Base-by-base conservation (phyloP, 2,888 invertebrate genomes). In the Andrena fulva region DNA sequence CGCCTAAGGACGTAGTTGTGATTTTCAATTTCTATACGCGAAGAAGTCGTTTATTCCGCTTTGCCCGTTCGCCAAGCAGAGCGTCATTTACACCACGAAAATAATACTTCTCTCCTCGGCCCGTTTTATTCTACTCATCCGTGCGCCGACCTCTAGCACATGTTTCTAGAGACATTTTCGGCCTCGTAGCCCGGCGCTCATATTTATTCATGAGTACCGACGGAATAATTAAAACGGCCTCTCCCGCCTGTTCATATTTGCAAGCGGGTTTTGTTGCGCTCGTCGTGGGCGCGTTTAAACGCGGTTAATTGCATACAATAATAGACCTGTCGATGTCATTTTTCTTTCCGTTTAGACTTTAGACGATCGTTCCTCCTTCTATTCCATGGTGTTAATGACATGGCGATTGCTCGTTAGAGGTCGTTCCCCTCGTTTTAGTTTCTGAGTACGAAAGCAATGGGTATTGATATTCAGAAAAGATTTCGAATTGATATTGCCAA, bases 191-290 rank as follows among this genome's bases (percentile, higher is more conserved):
- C 42, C 68, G 62, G 64, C 33, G 67, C 71, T 88, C 79, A 86
- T 87, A 76, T 85, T 82, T 87, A 87, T 87, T 87, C 87, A 86
- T 83, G 79, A 76, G 54, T 12, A 50, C 67, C 69, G 48, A 70
- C 76, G 85, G 79, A 76, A 86, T 87, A 87, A 87, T 87, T 88
- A 85, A 85, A 88, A 79, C 64, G 70, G 56, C 63, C 77, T 71
- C 76, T 64, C 54, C 4, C 63, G 35, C 20, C 60, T 68, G 54
- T 79, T 66, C 77, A 29, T 79, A 70, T 82, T 75, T 78, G 77
- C 63, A 54, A 20, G 48, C 48, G 52, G 20, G 62, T 67, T 71
- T 77, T 35, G 62, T 84, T 59, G 50, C 24, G 72, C 54, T 54
- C 64, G 35, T 33, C 7, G 62, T 7, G 10, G 42, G 27, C 50